A percentile compares a stretch with the other conserved stretches of the same genome.
Evolutionary conservation across 2,113 vertebrate species (phyloP).

Genomic region (Panthera tigris): DNA sequence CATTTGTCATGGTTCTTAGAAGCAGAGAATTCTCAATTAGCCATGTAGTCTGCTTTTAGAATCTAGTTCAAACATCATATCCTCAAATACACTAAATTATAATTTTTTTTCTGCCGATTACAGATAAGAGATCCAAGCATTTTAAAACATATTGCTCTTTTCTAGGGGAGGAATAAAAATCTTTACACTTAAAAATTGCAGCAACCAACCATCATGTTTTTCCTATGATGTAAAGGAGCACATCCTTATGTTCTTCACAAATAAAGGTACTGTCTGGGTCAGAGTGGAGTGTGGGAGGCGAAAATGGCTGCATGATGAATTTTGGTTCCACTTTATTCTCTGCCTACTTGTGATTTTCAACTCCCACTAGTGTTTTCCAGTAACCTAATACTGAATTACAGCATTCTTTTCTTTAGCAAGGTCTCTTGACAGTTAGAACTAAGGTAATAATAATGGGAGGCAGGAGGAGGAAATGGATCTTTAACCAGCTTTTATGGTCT

Average conservation of each 20-base stretch:
- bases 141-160: conserved; percentile 44
- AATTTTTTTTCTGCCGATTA: conserved; percentile 40
- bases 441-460: background rate
- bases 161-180: background rate
- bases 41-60: background rate
- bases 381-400: background rate
- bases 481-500: conserved; percentile 29
- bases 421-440: conserved; percentile 38
- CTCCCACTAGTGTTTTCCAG: conserved; percentile 19
- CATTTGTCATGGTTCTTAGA: background rate
- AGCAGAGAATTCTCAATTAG: conserved; percentile 3
- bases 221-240: background rate
- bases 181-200: background rate
- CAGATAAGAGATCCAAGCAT: conserved; percentile 41
- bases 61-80: conserved; percentile 30
- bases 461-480: background rate
- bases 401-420: conserved; percentile 35
- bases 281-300: background rate
- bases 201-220: background rate
- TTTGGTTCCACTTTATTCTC: background rate
- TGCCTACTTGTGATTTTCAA: conserved; percentile 21
- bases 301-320: conserved; percentile 1
- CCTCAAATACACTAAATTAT: conserved; percentile 30
- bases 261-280: background rate
- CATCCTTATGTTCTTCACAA: background rate